phyloP scores from a whole-genome alignment of 2,113 vertebrate species.

The Rhodinocichla rosea region DNA sequence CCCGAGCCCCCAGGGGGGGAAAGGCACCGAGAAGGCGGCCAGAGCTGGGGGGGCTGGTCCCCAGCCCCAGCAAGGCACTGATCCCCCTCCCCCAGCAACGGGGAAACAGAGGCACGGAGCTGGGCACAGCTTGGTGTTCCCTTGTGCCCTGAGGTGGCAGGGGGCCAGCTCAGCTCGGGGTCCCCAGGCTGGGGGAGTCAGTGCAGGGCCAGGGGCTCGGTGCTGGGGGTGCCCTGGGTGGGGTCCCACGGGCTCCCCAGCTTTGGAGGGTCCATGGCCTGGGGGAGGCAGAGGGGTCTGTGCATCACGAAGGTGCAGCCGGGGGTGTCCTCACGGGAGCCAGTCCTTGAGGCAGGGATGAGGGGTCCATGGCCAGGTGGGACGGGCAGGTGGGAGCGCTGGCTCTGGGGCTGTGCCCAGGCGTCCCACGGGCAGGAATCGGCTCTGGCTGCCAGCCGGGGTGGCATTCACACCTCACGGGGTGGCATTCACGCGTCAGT shows the following conservation, averaged over 20 bases:
- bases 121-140: not conserved
- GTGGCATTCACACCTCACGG: not conserved
- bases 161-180: not conserved
- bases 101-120: not conserved
- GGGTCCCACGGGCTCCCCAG: not conserved
- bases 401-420: not conserved
- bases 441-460: not conserved
- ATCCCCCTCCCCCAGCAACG: accelerated
- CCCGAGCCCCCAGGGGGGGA: not conserved
- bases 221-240: not conserved
- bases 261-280: accelerated
- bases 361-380: not conserved
- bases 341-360: not conserved
- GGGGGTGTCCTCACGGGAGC: not conserved
- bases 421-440: not conserved
- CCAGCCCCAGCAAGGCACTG: slow-evolving; percentile 32
- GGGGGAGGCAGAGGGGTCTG: not conserved
- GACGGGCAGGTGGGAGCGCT: not conserved
- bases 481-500: not conserved
- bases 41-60: accelerated
- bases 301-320: accelerated
- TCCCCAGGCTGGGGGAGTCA: not conserved
- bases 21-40: not conserved
- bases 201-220: not conserved
- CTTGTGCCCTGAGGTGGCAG: accelerated